These are phyloP conservation scores for Paralichthys olivaceus DNA, from an alignment of 2,113 vertebrate species.

Conservation along the genomic window DNA sequence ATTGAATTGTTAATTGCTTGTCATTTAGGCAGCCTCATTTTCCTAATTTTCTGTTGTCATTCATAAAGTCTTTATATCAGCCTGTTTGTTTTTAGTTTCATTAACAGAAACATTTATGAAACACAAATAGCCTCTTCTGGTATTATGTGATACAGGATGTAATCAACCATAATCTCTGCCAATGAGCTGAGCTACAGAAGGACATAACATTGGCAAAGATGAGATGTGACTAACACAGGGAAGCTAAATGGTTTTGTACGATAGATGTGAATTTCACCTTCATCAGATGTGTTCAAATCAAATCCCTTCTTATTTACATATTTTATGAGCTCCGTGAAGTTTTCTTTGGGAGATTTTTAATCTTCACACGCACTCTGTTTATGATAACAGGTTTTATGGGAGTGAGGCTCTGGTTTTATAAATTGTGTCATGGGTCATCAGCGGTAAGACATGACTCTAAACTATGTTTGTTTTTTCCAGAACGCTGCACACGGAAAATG, in stretches of 20 bases:
- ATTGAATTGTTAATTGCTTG: neutral
- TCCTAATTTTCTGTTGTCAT: neutral
- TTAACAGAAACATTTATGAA: conserved; percentile 1
- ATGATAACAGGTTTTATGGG: conserved; percentile 21
- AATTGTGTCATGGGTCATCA: conserved; percentile 40
- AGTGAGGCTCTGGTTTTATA: conserved; percentile 25
- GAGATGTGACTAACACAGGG: conserved; percentile 2
- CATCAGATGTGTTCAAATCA: neutral
- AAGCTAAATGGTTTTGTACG: neutral
- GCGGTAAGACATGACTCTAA: conserved; percentile 37
- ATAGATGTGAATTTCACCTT: conserved; percentile 4
- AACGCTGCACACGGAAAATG: conserved; percentile 41
- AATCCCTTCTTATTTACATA: conserved; percentile 5
- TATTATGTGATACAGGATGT: neutral
- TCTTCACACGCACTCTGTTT: neutral
- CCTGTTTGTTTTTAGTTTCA: neutral
- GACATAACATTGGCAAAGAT: neutral
- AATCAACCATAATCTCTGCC: neutral
- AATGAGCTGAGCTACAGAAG: neutral
- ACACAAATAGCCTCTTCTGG: neutral
- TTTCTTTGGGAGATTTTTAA: neutral
- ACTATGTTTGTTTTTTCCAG: conserved; percentile 41
- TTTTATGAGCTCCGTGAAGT: conserved; percentile 2
- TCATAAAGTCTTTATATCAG: neutral
- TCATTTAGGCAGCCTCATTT: neutral